These are phyloP conservation scores for Lampris incognitus DNA, from an alignment of 2,113 vertebrate species.

Conservation along the genomic window DNA sequence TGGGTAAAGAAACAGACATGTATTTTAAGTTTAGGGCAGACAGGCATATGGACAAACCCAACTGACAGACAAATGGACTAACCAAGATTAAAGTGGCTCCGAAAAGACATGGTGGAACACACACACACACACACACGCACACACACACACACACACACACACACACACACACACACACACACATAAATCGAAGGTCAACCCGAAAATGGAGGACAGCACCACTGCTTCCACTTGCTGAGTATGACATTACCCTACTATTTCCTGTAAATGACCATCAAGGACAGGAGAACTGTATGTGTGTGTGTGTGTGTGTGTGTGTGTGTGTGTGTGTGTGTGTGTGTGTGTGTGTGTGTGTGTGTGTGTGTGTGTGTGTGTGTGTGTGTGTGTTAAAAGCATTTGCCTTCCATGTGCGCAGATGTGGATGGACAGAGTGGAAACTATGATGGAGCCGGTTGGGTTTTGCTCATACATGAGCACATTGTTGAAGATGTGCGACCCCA, in stretches of 20 bases:
- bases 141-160: constrained; percentile 14
- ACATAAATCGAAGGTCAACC: constrained; percentile 29
- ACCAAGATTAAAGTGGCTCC: constrained; percentile 20
- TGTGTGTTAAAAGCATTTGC: background rate
- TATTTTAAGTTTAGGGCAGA: too few species aligned
- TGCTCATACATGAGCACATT: constrained; percentile 38
- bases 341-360: constrained; percentile 23
- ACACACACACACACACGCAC: constrained; percentile 20
- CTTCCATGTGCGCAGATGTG: background rate
- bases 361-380: background rate
- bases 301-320: constrained; percentile 16
- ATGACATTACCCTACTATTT: constrained; percentile 38
- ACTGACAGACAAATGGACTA: background rate
- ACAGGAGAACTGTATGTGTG: background rate
- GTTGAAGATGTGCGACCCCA: constrained; percentile 18
- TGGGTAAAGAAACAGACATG: background rate
- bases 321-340: constrained; percentile 18
- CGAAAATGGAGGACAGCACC: constrained; percentile 29
- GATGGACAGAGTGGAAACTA: constrained; percentile 45
- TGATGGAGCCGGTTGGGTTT: constrained; percentile 45
- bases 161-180: background rate
- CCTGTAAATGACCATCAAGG: constrained; percentile 4
- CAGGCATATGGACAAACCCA: background rate
- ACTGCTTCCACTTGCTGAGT: constrained; percentile 26
- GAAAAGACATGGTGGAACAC: constrained; percentile 28